These are phyloP conservation scores for Natator depressus DNA, from an alignment of 2,113 vertebrate genomes.

Conservation along the genomic window DNA sequence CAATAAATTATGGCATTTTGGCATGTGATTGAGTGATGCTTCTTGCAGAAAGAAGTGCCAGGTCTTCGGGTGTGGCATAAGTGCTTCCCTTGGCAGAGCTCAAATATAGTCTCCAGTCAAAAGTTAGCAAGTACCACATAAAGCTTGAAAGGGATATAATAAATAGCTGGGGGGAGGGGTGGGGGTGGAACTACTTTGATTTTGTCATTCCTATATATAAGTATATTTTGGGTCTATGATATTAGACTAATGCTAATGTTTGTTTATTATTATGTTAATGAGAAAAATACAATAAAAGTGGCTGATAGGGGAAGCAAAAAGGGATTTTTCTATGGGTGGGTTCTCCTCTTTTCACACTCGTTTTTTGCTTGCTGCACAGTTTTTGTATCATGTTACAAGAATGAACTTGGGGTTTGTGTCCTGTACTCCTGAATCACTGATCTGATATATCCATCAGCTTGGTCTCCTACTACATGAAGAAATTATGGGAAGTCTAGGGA, in stretches of 20 bases:
- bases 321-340: background rate
- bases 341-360: background rate
- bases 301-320: background rate
- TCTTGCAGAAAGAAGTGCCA: background rate
- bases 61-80: background rate
- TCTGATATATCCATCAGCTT: background rate
- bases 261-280: no score
- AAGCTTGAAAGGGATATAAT: background rate
- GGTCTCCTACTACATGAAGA: background rate
- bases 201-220: no score
- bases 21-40: background rate
- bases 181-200: no score
- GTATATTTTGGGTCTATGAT: no score
- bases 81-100: background rate
- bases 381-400: background rate
- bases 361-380: background rate
- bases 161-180: background rate
- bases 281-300: background rate
- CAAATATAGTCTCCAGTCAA: background rate
- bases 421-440: background rate
- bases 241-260: no score
- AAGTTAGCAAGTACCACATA: background rate
- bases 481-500: fast-evolving
- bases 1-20: background rate
- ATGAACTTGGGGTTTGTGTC: background rate